Conservation (phyloP, 2,113 vertebrate species). For the Thymallus thymallus region DNA sequence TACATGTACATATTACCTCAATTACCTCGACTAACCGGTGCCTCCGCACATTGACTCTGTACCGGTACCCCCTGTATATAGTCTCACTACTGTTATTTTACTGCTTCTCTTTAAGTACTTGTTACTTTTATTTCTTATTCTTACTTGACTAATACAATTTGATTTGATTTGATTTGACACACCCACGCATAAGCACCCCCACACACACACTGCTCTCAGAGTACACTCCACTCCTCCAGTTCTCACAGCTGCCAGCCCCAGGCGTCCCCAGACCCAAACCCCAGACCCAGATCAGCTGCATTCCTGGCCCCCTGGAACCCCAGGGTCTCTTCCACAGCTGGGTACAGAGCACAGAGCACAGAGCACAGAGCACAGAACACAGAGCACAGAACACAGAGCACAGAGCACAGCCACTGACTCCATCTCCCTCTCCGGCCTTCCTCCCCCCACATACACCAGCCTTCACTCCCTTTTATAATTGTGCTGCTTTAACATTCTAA, state of each 20-base stretch:
- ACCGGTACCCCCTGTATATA: too few relatives aligned
- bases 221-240: not conserved
- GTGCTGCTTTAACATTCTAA: too few relatives aligned
- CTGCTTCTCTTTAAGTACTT: too few relatives aligned
- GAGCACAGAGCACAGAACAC: conserved; percentile 43
- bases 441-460: too few relatives aligned
- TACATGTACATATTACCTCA: too few relatives aligned
- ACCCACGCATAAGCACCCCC: conserved; percentile 4
- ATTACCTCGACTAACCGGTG: too few relatives aligned
- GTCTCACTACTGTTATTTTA: too few relatives aligned
- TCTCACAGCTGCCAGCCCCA: conserved; percentile 57
- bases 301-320: conserved; percentile 59
- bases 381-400: conserved; percentile 40
- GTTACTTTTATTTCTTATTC: too few relatives aligned
- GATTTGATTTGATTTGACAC: too few relatives aligned
- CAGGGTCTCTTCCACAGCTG: conserved; percentile 58
- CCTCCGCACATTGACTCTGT: too few relatives aligned
- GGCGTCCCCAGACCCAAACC: conserved; percentile 50
- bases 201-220: conserved; percentile 32
- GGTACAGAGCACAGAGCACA: conserved; percentile 48
- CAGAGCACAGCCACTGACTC: conserved; percentile 37
- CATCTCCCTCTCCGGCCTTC: conserved; percentile 14
- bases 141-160: too few relatives aligned
- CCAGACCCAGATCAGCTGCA: conserved; percentile 59
- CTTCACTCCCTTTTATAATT: too few relatives aligned